Conservation (phyloP, 2,888 invertebrate genomes). For the Malthinus seriepunctatus region DNA sequence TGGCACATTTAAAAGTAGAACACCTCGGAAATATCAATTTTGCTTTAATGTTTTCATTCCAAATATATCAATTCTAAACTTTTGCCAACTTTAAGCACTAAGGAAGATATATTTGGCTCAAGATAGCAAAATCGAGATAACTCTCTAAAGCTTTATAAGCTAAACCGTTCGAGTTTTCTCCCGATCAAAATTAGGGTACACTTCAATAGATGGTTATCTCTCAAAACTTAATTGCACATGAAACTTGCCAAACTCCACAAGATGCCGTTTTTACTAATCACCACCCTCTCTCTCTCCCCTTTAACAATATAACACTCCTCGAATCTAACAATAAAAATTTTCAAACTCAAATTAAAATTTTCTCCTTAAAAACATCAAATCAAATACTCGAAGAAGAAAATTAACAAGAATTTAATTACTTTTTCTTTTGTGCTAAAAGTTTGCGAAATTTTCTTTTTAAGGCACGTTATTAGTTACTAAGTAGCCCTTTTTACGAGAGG, state of each 20-base stretch:
- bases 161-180: background rate
- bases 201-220: conserved; percentile 7
- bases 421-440: too few species aligned
- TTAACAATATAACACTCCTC: too few species aligned
- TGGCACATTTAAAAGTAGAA: conserved; percentile 16
- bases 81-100: background rate
- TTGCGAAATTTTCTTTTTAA: too few species aligned
- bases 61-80: background rate
- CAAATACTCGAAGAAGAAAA: too few species aligned
- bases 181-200: conserved; percentile 7
- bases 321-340: too few species aligned
- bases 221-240: conserved; percentile 7
- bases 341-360: too few species aligned
- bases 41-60: background rate
- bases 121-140: conserved; percentile 2
- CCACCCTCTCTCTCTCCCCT: too few species aligned
- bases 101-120: background rate
- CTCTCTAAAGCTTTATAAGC: background rate
- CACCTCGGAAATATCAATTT: conserved; percentile 7
- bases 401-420: too few species aligned
- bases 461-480: too few species aligned
- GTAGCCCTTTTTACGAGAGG: too few species aligned
- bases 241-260: conserved; percentile 2
- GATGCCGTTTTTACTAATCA: conserved; percentile 7
- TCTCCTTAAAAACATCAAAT: too few species aligned